Base-by-base conservation (phyloP, 1,140 invertebrate genomes). In the Leucophenga varia region DNA sequence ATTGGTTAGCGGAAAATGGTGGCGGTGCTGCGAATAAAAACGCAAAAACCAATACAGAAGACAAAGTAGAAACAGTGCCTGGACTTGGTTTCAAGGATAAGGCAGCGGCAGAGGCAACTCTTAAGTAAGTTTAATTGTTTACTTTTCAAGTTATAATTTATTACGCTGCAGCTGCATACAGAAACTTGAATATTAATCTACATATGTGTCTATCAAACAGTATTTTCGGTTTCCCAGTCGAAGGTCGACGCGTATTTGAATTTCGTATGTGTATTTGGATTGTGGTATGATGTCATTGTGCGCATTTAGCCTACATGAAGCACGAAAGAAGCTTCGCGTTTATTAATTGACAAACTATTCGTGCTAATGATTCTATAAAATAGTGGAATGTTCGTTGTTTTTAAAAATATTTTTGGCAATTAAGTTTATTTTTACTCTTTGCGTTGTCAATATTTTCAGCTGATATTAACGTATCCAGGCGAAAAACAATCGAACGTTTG, bases 61-160 rank as follows among this genome's bases (percentile, higher is more conserved):
- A 76, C 55, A 76, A 76, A 52, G 69, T 80, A 8, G 80, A 81
- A 44, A 79, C 77, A 3, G 83, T 85, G 8, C 82, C 80, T 3
- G 82, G 83, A 0, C 63, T 85, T 37, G 83, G 84, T 8, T 85
- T 84, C 64, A 85, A 85, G 63, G 83, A 85, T 61, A 81, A 81
- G 58, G 80, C 78, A 7, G 71, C 68, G 12, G 79, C 78, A 2
- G 71, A 77, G 37, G 72, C 68, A 3, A 79, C 79, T 0, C 49
- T 81, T 3, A 74, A 74, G 64, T 75, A 63, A 59, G 59, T 35
- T 21, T 14, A 14, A 46, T 22, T 17, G 16, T 37, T 32, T 39
- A 31, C 19, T 9, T 34, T 4, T 8, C 17, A 38, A 14, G 12
- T 7, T 38, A 7, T 30, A 30, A 30, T 30, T 30, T n/a, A n/a